These are phyloP conservation scores for Papilio gigon DNA, from an alignment of 2,888 invertebrate species.

Conservation along the genomic window DNA sequence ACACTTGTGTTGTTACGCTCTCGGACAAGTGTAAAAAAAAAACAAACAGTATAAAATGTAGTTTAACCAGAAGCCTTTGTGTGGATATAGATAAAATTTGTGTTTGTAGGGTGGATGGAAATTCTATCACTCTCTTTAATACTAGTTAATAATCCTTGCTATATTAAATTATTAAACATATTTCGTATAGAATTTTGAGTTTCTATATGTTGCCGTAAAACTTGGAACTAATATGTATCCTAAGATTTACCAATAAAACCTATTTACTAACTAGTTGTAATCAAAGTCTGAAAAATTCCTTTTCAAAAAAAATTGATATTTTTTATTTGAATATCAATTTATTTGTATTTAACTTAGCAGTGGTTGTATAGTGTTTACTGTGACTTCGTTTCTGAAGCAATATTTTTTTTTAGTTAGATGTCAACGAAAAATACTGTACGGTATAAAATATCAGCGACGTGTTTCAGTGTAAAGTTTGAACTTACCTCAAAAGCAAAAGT, in stretches of 20 bases:
- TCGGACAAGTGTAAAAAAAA: not conserved
- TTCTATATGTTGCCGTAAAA: too few relatives aligned
- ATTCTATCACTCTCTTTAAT: too few relatives aligned
- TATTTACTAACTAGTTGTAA: too few relatives aligned
- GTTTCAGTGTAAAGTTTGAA: not conserved
- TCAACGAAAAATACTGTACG: not conserved
- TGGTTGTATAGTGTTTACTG: not conserved
- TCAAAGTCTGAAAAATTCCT: too few relatives aligned
- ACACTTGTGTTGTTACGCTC: not conserved
- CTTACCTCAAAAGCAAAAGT: not conserved
- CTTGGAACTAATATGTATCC: too few relatives aligned
- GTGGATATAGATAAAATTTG: not conserved
- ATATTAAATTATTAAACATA: too few relatives aligned
- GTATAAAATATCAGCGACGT: not conserved
- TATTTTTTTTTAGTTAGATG: not conserved
- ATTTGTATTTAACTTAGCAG: too few relatives aligned
- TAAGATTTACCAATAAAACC: too few relatives aligned
- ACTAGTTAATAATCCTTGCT: too few relatives aligned
- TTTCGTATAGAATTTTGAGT: too few relatives aligned
- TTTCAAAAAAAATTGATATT: too few relatives aligned
- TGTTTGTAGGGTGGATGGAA: not conserved
- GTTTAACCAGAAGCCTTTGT: not conserved
- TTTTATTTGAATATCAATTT: too few relatives aligned
- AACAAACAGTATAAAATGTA: not conserved
- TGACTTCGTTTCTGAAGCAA: not conserved